Evolutionary conservation across 2,888 invertebrate genomes (phyloP), one percentile per base, ranked within the genome.

Genomic region (Troides helena): DNA sequence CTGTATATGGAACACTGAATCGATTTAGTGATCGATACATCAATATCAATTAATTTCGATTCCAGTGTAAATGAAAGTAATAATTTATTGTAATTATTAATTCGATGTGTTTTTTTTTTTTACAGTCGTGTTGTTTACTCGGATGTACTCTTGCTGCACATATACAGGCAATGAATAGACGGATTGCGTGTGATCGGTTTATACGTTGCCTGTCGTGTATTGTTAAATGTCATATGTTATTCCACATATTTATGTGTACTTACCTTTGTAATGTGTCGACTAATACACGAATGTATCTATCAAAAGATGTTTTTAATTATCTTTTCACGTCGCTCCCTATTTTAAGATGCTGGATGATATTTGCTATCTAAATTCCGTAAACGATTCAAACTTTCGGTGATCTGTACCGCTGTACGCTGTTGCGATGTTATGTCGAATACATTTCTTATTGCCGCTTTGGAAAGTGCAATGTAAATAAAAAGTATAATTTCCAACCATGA

Each of bases 161-260:
- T 59, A 6, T 10, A 6, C 39, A 6, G 39, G 8, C 39, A 39
- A 10, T 39, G 10, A 10, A 18, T 57, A 58, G 58, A 43, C 46
- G 58, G 39, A 25, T 65, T 23, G 65, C 25, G 30, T 2, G 64
- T 25, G 12, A 36, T 60, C 10, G 39, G 36, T 36, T 21, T 53
- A 50, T 10, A 25, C 46, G 66, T 53, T 60, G 30, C 5, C n/a
- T 21, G 5, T 62, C 25, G 43, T 62, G 53, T 21, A 21, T 59
- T 58, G 66, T 59, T 62, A 46, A 59, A 66, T 62, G 46, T 66
- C 59, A 62, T 62, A 61, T 67, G 67, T 62, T 67, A 61, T 36
- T 62, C 53, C 56, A 61, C 66, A 21, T 66, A 67, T 21, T 62
- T 53, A 23, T 67, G 61, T 67, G 61, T 61, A 21, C 53, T 60